A percentile compares a stretch with the other conserved stretches of the same genome.
Conservation (phyloP, 2,113 vertebrate genomes). For the Motacilla alba region DNA sequence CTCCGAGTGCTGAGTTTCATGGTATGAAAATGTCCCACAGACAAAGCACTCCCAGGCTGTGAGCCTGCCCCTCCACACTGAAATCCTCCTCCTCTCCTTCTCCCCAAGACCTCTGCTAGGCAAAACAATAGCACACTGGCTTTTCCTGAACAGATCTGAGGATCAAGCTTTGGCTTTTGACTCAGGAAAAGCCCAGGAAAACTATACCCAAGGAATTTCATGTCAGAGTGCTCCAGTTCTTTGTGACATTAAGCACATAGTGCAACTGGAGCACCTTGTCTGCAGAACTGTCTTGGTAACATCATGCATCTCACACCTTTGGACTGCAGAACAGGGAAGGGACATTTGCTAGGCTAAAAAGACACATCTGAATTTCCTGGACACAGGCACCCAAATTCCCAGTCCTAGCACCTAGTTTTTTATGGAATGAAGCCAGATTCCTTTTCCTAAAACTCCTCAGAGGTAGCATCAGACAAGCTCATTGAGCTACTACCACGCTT, state of each 20-base stretch:
- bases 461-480: neutral
- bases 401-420: neutral
- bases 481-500: neutral
- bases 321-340: neutral
- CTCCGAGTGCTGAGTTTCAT: neutral
- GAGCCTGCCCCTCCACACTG: neutral
- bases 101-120: neutral
- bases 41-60: neutral
- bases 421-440: neutral
- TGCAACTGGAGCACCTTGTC: neutral
- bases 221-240: neutral
- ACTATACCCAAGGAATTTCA: neutral
- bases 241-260: fast-evolving
- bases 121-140: neutral
- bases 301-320: neutral
- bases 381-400: neutral
- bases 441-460: neutral
- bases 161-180: neutral
- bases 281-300: neutral
- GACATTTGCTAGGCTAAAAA: neutral
- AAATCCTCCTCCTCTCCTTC: neutral
- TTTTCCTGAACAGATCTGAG: neutral
- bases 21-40: neutral
- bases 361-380: neutral
- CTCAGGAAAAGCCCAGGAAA: neutral